These are phyloP conservation scores for Delichon dasypus DNA, from an alignment of 2,797 vertebrate genomes.

Conservation along the genomic window DNA sequence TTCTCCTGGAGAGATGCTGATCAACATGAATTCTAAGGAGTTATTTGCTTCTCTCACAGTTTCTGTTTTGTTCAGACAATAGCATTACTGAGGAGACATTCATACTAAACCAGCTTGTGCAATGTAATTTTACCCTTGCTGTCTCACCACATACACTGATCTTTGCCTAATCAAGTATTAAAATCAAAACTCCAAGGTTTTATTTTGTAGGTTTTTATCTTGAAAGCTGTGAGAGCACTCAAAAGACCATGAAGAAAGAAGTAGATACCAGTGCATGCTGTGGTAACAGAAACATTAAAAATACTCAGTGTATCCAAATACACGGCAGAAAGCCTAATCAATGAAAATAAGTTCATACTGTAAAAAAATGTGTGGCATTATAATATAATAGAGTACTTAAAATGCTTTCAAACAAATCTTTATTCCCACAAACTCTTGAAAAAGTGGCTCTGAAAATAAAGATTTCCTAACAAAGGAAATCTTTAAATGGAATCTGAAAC, in stretches of 20 bases:
- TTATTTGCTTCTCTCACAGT: background rate
- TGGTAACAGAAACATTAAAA: background rate
- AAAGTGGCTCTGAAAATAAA: background rate
- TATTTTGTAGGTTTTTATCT: background rate
- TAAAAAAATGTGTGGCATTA: background rate
- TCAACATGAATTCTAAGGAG: background rate
- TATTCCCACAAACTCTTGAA: background rate
- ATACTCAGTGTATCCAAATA: background rate
- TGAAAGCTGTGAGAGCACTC: background rate
- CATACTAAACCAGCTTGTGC: background rate
- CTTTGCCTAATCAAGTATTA: background rate
- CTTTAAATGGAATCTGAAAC: background rate
- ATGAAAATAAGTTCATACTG: background rate
- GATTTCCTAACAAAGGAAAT: background rate
- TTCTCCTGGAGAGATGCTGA: background rate
- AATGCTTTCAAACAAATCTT: background rate
- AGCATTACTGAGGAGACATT: background rate
- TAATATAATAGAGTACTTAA: background rate
- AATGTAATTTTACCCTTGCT: rapidly evolving
- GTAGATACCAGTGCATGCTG: background rate
- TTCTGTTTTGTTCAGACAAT: background rate
- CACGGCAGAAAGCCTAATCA: background rate
- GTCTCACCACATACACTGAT: background rate
- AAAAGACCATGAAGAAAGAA: background rate
- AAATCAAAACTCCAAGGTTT: background rate